phyloP scores from a whole-genome alignment of 2,888 invertebrate species.

The Latrodectus hesperus region DNA sequence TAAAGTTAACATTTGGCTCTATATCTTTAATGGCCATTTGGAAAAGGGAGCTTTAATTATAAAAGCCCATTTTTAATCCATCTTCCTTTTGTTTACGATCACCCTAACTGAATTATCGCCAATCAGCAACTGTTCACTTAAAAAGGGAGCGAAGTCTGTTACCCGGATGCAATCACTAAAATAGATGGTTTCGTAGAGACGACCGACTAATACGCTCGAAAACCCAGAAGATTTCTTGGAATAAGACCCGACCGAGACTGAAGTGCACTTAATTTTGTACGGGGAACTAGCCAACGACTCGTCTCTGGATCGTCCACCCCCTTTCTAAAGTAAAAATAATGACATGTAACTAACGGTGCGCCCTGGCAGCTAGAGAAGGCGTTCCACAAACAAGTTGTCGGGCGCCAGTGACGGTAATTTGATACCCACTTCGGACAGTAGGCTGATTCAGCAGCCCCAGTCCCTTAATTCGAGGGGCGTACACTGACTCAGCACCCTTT shows the following conservation, averaged over 20 bases:
- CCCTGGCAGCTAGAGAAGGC: not conserved
- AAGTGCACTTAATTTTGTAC: not conserved
- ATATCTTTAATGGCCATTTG: no score
- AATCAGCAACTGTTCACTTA: no score
- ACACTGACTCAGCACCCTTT: conserved; percentile 40
- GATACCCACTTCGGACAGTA: conserved; percentile 36
- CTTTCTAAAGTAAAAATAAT: conserved; percentile 17
- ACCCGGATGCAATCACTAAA: not conserved
- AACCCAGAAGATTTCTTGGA: no score
- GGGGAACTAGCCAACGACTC: not conserved
- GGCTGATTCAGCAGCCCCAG: conserved; percentile 39
- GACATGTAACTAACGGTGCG: not conserved
- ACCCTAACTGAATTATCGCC: no score
- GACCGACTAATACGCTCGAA: no score
- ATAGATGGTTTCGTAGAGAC: no score
- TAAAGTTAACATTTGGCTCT: no score
- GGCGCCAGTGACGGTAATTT: conserved; percentile 6
- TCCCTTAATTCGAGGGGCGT: conserved; percentile 41
- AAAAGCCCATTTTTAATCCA: no score
- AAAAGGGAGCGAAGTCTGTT: no score
- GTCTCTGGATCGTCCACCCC: no score
- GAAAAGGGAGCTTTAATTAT: no score
- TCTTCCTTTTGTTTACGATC: no score
- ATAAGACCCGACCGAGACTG: not conserved
- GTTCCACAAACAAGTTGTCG: conserved; percentile 18